Conservation (phyloP, 2,113 vertebrate species). For the Chloropsis cyanopogon region DNA sequence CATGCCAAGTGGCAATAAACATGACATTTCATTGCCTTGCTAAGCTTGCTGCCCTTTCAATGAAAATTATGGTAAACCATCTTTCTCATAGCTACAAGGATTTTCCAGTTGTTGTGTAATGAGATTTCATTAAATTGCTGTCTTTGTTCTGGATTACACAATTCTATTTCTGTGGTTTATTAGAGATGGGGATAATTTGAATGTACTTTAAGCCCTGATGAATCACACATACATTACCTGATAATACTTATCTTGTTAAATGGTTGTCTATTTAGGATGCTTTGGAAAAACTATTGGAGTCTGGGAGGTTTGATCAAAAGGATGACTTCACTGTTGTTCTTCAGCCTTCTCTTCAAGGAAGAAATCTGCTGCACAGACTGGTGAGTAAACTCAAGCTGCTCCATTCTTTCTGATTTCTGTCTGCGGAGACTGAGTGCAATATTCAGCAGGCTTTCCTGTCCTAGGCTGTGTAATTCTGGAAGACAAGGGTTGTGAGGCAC, state of each 20-base stretch:
- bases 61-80: background rate
- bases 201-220: background rate
- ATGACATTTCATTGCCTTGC: background rate
- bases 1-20: background rate
- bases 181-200: background rate
- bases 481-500: background rate
- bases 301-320: conserved; percentile 74
- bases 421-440: background rate
- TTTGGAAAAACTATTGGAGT: conserved; percentile 77
- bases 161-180: conserved; percentile 11
- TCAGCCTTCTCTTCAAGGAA: conserved; percentile 79
- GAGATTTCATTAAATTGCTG: background rate
- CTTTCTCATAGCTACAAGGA: background rate
- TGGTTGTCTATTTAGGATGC: conserved; percentile 62
- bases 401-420: background rate
- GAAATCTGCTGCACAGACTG: conserved; percentile 15
- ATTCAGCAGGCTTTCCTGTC: background rate
- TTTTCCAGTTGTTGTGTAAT: background rate
- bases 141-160: background rate
- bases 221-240: background rate
- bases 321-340: conserved; percentile 82
- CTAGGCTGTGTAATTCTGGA: background rate
- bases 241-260: background rate
- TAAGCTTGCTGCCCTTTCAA: background rate
- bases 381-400: conserved; percentile 53